Conservation (phyloP, 1,140 invertebrate species). For the Hypothenemus hampei region DNA sequence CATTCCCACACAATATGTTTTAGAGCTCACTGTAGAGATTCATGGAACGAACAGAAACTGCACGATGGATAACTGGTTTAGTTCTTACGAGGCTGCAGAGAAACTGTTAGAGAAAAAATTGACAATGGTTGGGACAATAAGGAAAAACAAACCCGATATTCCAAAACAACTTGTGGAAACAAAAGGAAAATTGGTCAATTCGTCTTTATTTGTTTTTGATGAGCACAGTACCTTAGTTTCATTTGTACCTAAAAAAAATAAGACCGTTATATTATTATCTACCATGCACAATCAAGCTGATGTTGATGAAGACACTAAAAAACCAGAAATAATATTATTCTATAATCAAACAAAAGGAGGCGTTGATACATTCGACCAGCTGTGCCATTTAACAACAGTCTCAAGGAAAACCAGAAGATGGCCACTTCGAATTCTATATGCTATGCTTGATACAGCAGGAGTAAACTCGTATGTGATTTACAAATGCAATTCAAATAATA, state of each 20-base stretch:
- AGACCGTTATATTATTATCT: constrained; percentile 8
- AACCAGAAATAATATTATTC: constrained; percentile 14
- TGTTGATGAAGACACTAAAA: constrained; percentile 17
- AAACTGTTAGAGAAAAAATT: constrained; percentile 36
- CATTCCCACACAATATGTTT: constrained; percentile 34
- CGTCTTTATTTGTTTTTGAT: constrained; percentile 8
- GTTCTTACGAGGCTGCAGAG: constrained; percentile 29
- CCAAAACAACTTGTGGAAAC: constrained; percentile 28
- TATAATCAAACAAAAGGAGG: constrained; percentile 41
- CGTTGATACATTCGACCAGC: constrained; percentile 46
- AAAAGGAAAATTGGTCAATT: not conserved
- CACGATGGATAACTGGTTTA: constrained; percentile 34
- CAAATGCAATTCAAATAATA: constrained; percentile 1
- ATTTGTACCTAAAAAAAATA: constrained; percentile 18
- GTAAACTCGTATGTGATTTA: constrained; percentile 2
- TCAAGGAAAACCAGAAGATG: constrained; percentile 7
- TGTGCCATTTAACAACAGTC: constrained; percentile 31
- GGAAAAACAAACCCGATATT: constrained; percentile 40
- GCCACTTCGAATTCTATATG: constrained; percentile 8
- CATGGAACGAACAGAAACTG: too few relatives aligned
- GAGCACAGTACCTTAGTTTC: constrained; percentile 11
- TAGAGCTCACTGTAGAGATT: too few relatives aligned
- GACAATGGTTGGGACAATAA: constrained; percentile 37
- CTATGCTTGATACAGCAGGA: constrained; percentile 4
- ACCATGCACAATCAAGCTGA: constrained; percentile 1